Percentiles rank a stretch among this genome's conserved stretches.
These are phyloP conservation scores for Hemaris fuciformis DNA, from an alignment of 2,888 invertebrate species.

Conservation along the genomic window DNA sequence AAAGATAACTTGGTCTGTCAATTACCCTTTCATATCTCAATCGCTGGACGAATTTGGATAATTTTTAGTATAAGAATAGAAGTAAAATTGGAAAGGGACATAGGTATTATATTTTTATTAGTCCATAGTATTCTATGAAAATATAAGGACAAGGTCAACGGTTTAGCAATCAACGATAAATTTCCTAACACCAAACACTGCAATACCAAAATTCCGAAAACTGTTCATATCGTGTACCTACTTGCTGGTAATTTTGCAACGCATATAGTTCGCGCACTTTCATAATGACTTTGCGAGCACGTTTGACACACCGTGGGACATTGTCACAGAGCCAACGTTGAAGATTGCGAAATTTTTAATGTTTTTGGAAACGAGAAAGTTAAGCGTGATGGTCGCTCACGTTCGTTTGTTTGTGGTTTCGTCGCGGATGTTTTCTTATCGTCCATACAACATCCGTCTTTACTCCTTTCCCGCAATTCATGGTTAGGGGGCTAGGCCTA, in stretches of 20 bases:
- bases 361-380: slow-evolving; percentile 17
- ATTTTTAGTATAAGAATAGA: too few relatives aligned
- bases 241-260: neutral
- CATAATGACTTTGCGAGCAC: neutral
- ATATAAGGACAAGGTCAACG: too few relatives aligned
- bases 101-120: neutral
- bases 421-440: neutral
- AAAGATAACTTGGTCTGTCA: too few relatives aligned
- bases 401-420: neutral
- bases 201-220: neutral
- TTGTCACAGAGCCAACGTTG: neutral
- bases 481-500: too few relatives aligned
- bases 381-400: slow-evolving; percentile 4
- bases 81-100: neutral
- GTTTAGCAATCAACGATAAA: neutral
- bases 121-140: too few relatives aligned
- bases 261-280: neutral
- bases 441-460: too few relatives aligned
- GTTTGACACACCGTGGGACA: neutral
- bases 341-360: neutral
- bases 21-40: too few relatives aligned
- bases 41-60: too few relatives aligned
- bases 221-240: neutral
- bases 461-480: too few relatives aligned
- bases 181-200: neutral